Percentiles rank a stretch among this genome's conserved stretches.
Conservation (phyloP, 2,113 vertebrate genomes). For the Aramus guarauna region DNA sequence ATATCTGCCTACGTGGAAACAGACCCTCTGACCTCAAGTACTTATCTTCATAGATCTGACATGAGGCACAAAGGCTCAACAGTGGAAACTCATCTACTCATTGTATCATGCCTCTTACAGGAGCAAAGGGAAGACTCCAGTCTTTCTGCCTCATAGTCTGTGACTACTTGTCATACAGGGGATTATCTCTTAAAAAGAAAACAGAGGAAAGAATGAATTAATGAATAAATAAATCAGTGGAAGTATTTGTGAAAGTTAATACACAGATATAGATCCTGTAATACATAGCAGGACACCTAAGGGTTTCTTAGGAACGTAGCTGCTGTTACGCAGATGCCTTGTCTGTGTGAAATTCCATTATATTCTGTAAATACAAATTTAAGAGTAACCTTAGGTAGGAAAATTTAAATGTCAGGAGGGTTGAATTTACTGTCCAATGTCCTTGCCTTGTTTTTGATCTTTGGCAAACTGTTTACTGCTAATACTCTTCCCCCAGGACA, state of each 20-base stretch:
- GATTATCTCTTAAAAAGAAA: background rate
- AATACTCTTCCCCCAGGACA: background rate
- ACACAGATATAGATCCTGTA: background rate
- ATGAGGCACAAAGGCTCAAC: background rate
- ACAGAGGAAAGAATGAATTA: background rate
- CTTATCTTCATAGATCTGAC: background rate
- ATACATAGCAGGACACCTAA: background rate
- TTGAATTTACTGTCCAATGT: background rate
- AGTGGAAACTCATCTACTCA: background rate
- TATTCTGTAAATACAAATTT: background rate
- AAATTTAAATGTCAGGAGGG: background rate
- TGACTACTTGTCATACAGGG: background rate
- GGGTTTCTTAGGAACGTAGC: background rate
- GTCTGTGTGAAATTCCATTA: background rate
- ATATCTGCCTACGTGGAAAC: background rate
- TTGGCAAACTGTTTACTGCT: background rate
- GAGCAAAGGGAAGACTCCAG: background rate
- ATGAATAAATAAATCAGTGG: background rate
- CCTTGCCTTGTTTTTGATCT: background rate
- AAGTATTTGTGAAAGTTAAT: background rate
- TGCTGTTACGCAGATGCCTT: background rate
- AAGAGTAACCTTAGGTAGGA: background rate
- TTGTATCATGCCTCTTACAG: background rate
- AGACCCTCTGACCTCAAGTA: background rate
- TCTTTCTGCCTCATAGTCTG: background rate